phyloP scores from a whole-genome alignment of 1,140 invertebrate species.

The Trissolcus basalis region DNA sequence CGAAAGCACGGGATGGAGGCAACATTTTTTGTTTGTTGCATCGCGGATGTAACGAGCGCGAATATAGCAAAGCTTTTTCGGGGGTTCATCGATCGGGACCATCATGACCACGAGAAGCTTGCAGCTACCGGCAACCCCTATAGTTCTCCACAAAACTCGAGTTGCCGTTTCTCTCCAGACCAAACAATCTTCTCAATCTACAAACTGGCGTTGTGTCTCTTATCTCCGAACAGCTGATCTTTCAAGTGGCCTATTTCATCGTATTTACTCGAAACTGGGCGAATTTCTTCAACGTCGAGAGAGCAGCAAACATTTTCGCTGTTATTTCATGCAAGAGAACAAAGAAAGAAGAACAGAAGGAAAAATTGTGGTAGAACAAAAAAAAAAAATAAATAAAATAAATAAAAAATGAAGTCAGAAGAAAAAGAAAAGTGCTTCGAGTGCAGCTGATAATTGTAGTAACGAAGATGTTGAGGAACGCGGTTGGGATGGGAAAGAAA shows the following conservation, averaged over 20 bases:
- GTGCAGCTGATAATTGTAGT: no score
- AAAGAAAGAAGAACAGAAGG: conserved; percentile 1
- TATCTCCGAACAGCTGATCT: conserved; percentile 57
- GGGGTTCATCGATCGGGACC: conserved; percentile 57
- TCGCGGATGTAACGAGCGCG: conserved; percentile 52
- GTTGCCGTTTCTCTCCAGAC: conserved; percentile 52
- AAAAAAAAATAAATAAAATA: no score
- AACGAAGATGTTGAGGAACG: no score
- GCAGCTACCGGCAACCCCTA: conserved; percentile 48
- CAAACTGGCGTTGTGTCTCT: conserved; percentile 48
- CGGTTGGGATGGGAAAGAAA: no score
- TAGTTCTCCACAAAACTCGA: conserved; percentile 50
- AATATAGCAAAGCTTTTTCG: conserved; percentile 43
- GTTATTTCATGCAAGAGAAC: conserved; percentile 3
- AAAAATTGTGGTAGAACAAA: no score
- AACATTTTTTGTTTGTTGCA: conserved; percentile 25
- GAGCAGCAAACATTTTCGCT: background rate
- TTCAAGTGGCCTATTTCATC: conserved; percentile 43
- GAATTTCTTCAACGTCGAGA: conserved; percentile 6
- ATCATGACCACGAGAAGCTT: conserved; percentile 57
- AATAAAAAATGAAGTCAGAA: no score
- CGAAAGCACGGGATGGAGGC: conserved; percentile 23
- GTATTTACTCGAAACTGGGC: conserved; percentile 20
- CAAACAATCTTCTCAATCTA: conserved; percentile 56
- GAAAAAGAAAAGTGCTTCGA: no score